A percentile compares a stretch with the other conserved stretches of the same genome.
Evolutionary conservation across 2,797 vertebrate genomes (phyloP).

Genomic region (Hoplostethus atlanticus): DNA sequence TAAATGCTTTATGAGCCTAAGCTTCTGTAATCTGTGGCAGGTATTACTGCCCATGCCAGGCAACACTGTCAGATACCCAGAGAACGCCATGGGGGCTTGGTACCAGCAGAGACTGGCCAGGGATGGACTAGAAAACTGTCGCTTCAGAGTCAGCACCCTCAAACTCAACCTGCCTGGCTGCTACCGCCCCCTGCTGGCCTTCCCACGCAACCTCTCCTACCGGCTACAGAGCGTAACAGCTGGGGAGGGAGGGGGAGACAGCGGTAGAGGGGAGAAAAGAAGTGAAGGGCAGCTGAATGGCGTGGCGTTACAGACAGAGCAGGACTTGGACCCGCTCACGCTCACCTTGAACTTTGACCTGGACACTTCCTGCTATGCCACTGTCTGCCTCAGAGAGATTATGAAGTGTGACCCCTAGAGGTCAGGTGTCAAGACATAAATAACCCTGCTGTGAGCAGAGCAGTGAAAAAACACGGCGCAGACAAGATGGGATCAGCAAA

Average conservation of each 20-base stretch:
- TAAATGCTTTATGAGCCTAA: background rate
- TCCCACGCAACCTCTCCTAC: conserved; percentile 87
- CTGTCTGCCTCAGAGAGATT: conserved; percentile 93
- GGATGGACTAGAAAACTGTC: conserved; percentile 87
- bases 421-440: background rate
- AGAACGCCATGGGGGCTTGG: conserved; percentile 89
- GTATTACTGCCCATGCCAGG: conserved; percentile 96
- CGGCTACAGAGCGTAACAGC: conserved; percentile 68
- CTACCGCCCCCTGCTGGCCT: conserved; percentile 91
- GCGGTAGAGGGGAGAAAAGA: background rate
- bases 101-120: conserved; percentile 87
- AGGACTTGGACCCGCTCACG: conserved; percentile 28
- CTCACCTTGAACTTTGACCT: conserved; percentile 91
- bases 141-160: conserved; percentile 88
- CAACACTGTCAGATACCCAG: conserved; percentile 92
- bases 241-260: conserved; percentile 21
- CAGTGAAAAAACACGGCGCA: no score
- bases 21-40: conserved; percentile 69
- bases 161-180: conserved; percentile 95
- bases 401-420: conserved; percentile 91
- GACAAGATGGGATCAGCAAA: no score
- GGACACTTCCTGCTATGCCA: conserved; percentile 95
- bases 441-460: no score
- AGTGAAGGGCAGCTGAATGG: conserved; percentile 7
- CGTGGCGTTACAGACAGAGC: conserved; percentile 7